Conservation (phyloP, 2,888 invertebrate species). For the Eristalis intricaria region DNA sequence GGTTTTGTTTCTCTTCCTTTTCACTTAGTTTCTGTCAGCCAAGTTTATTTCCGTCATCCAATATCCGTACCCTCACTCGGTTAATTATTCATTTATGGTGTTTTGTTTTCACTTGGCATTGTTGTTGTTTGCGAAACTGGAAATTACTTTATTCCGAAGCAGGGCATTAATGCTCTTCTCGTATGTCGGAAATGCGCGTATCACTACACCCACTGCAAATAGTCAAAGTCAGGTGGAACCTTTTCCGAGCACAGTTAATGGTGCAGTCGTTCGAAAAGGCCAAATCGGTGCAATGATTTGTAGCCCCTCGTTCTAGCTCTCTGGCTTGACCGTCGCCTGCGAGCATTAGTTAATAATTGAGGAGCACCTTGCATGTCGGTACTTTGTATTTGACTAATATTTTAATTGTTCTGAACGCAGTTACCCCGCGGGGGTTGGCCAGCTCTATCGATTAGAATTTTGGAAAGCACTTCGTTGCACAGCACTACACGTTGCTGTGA, state of each 20-base stretch:
- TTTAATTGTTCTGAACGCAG: not conserved
- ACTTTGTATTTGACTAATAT: conserved; percentile 11
- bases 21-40: not conserved
- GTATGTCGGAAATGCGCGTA: not conserved
- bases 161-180: not conserved
- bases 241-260: not conserved
- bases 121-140: conserved; percentile 20
- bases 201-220: not conserved
- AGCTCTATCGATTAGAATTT: not conserved
- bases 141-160: conserved; percentile 19
- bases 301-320: not conserved
- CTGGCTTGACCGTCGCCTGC: not conserved
- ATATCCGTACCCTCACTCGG: not conserved
- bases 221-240: not conserved
- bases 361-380: conserved; percentile 26
- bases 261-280: not conserved
- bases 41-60: not conserved
- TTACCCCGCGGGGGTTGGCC: not conserved
- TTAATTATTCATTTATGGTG: conserved; percentile 26
- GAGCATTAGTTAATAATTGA: conserved; percentile 14
- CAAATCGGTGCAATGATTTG: not conserved
- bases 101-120: conserved; percentile 10
- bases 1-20: not conserved
- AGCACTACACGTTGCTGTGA: not conserved
- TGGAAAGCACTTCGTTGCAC: not conserved